Evolutionary conservation across 2,797 vertebrate genomes (phyloP), one percentile per base, ranked within the genome.

Genomic region (Acipenser transmontanus): DNA sequence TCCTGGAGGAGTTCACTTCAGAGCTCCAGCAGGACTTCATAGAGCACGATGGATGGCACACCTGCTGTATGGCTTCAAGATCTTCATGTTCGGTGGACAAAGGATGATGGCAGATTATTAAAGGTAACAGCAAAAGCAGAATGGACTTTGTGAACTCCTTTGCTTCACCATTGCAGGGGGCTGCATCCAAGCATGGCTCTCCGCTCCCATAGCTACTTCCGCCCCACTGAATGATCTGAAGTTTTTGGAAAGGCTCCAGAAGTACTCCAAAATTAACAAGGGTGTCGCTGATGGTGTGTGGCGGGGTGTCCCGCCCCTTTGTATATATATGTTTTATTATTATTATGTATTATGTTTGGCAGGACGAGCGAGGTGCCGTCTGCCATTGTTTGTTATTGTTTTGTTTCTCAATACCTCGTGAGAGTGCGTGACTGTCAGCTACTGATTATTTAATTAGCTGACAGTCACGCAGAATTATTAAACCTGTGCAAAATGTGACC

Each of bases 131-230:
- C 61, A 62, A 62, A 62, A 62, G 61, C 12, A 62, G n/a, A 17
- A 62, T 62, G 61, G 61, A 62, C 61, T 13, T 62, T 14, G 7
- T 62, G 61, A 62, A 62, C 11, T 14, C n/a, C 61, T 62, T 62
- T 62, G 61, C 61, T 62, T 17, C 14, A 1, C 14, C 10, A 62
- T 62, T 62, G 61, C 61, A 12, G 9, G 7, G 17, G 47, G 10
- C 1, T 48, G n/a, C 14, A 20, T 62, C 61, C n/a, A 0, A 12
- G 12, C 56, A 1, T 17, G 20, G 20, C 20, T 20, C 1, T 20
- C 20, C 2, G 20, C 20, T 20, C 20, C 20, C 1, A 13, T 62
- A 62, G 61, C 61, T 12, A 62, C 14, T 6, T 62, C 61, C 1
- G n/a, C 9, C 14, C 61, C 7, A 11, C 56, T 4, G 17, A 59